phyloP scores from a whole-genome alignment of 2,888 invertebrate species.

The Coleophora flavipennella region DNA sequence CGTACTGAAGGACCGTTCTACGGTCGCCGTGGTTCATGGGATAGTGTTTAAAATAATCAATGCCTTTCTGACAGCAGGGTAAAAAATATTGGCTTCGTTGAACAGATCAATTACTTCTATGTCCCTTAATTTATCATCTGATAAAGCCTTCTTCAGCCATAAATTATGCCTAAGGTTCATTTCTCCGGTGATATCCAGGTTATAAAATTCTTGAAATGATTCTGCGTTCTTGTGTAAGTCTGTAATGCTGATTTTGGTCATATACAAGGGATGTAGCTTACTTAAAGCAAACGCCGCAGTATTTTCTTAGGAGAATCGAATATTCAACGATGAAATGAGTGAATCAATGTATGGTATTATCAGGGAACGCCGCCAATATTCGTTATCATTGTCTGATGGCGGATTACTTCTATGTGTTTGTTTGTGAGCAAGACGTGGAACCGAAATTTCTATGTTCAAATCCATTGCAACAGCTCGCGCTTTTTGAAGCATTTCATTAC shows the following conservation, averaged over 20 bases:
- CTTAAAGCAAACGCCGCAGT: constrained; percentile 3
- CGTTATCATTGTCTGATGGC: constrained; percentile 5
- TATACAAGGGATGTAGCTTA: too few species aligned
- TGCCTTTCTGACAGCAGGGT: constrained; percentile 6
- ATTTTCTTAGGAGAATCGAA: constrained; percentile 5
- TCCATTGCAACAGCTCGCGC: constrained; percentile 1
- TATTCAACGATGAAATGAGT: constrained; percentile 5
- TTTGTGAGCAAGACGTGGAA: not conserved
- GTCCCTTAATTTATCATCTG: constrained; percentile 3
- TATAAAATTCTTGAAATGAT: constrained; percentile 4
- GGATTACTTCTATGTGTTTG: too few species aligned
- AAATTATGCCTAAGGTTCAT: too few species aligned
- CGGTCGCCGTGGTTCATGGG: constrained; percentile 1
- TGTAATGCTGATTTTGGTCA: too few species aligned
- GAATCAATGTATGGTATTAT: constrained; percentile 6
- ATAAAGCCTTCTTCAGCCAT: not conserved
- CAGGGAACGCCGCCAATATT: constrained; percentile 5
- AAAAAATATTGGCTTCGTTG: constrained; percentile 5
- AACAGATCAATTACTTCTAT: constrained; percentile 3
- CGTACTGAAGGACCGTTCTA: constrained; percentile 2
- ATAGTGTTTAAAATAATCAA: constrained; percentile 6
- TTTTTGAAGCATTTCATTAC: constrained; percentile 1
- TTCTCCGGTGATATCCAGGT: constrained; percentile 5
- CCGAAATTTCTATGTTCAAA: not conserved
- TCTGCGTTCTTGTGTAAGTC: too few species aligned